Evolutionary conservation across 2,888 invertebrate genomes (phyloP), one percentile per base, ranked within the genome.

Genomic region (Leptogaster cylindrica): DNA sequence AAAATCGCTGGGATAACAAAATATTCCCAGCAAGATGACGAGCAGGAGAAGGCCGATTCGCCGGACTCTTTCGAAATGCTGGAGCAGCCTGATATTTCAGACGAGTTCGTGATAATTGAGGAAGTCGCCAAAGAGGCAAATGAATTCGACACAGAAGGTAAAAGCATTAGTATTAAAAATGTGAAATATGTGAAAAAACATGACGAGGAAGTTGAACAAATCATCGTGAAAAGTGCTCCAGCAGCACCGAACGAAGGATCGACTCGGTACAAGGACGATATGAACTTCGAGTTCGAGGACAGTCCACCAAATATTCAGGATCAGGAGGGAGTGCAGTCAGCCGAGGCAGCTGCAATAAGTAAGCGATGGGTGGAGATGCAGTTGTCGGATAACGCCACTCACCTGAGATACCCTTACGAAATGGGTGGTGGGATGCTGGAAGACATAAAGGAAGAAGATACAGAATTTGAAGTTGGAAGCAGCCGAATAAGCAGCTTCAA

Each of bases 401-500:
- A 87, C 61, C 83, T 87, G 68, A 84, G 86, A 0, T 89, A 88
- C 75, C 89, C 89, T 67, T 89, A 92, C 77, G 93, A 93, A 71
- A 89, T 91, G 71, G 91, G 92, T 75, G 84, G 92, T 68, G 90
- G 92, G 12, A 90, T 93, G 3, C 80, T 95, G 39, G 95, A 95
- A 82, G 95, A 95, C 74, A 95, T 94, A 44, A 93, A 94, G 81
- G 93, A 94, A 79, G 95, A 95, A 80, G 95, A 95, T 81, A 92
- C 92, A 58, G 93, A 93, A 76, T 90, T 93, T 76, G 92, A 93
- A 77, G 88, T 92, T 52, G 93, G 93, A 31, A 88, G 88, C 75
- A 87, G 85, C 73, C 77, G 81, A 16, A 81, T 81, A 3, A 92
- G 92, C 73, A 92, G 92, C 74, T 89, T 92, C 75, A 90, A 93